These are phyloP conservation scores for Anthophora plumipes DNA, from an alignment of 2,888 invertebrate genomes.

Conservation along the genomic window DNA sequence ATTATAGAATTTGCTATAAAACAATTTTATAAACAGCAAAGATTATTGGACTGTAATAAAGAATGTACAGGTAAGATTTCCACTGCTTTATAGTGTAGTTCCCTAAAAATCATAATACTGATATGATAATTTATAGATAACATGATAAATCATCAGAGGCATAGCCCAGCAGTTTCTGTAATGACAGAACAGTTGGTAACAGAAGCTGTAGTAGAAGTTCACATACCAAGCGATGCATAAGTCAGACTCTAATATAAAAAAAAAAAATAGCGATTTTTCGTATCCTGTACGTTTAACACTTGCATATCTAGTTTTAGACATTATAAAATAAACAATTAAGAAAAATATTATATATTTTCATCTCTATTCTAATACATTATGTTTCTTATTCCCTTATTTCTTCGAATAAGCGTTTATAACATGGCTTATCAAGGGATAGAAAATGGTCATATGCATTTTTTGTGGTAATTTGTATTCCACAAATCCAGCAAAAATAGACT, in stretches of 20 bases:
- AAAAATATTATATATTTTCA: background rate
- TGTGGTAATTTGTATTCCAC: constrained; percentile 60
- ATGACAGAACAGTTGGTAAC: constrained; percentile 75
- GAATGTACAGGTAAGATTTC: constrained; percentile 77
- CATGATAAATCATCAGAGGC: constrained; percentile 69
- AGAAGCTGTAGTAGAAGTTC: constrained; percentile 77
- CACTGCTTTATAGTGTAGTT: background rate
- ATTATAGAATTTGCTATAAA: constrained; percentile 86
- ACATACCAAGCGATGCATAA: constrained; percentile 57
- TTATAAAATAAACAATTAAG: background rate
- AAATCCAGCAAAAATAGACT: constrained; percentile 74
- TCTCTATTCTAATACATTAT: background rate
- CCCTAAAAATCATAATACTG: background rate
- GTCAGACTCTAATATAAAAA: constrained; percentile 15
- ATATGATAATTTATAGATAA: constrained; percentile 70
- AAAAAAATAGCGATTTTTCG: constrained; percentile 17
- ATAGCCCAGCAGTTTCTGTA: constrained; percentile 73
- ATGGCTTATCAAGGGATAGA: constrained; percentile 22
- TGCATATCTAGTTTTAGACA: constrained; percentile 16
- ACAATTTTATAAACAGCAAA: constrained; percentile 82
- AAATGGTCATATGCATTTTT: constrained; percentile 74
- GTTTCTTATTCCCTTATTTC: background rate
- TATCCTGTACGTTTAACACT: constrained; percentile 13
- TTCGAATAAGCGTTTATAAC: constrained; percentile 71
- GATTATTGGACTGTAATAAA: constrained; percentile 74